Base-by-base conservation (phyloP, 2,797 vertebrate genomes). In the Todus mexicanus region DNA sequence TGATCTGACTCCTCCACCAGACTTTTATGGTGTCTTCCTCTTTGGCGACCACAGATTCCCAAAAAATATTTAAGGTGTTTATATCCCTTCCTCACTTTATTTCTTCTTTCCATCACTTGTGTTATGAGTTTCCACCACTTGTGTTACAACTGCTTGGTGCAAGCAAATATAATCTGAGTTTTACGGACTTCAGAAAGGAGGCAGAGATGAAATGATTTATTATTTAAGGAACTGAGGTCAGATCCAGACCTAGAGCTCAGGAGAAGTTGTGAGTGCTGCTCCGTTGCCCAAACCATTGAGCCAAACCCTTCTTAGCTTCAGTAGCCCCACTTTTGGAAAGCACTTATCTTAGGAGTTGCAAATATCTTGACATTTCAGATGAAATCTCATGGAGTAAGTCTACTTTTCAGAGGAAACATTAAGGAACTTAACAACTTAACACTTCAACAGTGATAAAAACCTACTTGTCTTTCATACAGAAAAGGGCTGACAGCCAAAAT, bases 361-460 rank as follows among this genome's bases (percentile, higher is more conserved):
- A 95, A 80, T 29, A 56, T 57, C 0, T 0, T 77, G 69, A 90
- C 59, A n/a, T 84, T 89, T 90, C 71, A 74, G 75, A 82, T 33
- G 74, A 84, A 91, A 88, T 83, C 82, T 87, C 79, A 47, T 57
- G 0, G 2, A 91, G 38, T 64, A 66, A 78, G 47, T 42, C 85
- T 70, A 20, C 37, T 93, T 92, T 91, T 72, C 75, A 87, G 77
- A 53, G 94, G 87, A 93, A 96, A 94, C 83, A 87, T 94, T 91
- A 78, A 94, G 57, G 80, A 95, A 90, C 71, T 94, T 94, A 91
- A 84, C 91, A 94, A 93, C 91, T 95, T 97, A 93, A 81, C 89
- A 89, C 92, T 87, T 93, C 84, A 79, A n/a, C 80, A 84, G 83
- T 89, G 94, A 92, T 89, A 90, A 94, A 96, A 95, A 85, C 45